Conservation (phyloP, 2,888 invertebrate species). For the Drosophila ustulata region DNA sequence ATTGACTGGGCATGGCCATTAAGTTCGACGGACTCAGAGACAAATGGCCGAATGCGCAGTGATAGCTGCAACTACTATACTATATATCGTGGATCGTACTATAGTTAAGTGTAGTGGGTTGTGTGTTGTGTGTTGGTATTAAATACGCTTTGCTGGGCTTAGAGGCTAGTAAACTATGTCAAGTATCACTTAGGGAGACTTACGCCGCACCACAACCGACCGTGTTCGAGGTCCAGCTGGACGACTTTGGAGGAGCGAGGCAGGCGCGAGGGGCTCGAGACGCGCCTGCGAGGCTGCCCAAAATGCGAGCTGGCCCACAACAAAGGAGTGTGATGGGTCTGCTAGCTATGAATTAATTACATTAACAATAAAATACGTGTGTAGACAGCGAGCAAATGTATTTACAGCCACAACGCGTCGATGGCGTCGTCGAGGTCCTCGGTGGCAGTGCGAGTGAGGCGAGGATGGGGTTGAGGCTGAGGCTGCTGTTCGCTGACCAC, state of each 20-base stretch:
- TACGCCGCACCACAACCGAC: constrained; percentile 26
- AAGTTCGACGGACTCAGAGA: not conserved
- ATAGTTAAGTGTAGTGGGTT: constrained; percentile 8
- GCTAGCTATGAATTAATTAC: constrained; percentile 7
- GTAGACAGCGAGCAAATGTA: constrained; percentile 4
- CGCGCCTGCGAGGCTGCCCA: constrained; percentile 54
- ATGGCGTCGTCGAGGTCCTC: constrained; percentile 71
- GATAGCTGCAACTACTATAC: not conserved
- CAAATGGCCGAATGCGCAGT: constrained; percentile 12
- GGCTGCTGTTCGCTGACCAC: constrained; percentile 66
- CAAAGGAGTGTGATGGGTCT: constrained; percentile 35
- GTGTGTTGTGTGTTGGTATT: constrained; percentile 38
- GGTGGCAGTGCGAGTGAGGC: constrained; percentile 34
- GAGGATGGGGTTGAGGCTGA: constrained; percentile 30
- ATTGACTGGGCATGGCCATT: constrained; percentile 28
- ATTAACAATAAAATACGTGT: constrained; percentile 15
- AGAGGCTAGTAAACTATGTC: constrained; percentile 65
- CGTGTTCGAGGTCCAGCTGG: not conserved
- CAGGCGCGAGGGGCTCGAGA: constrained; percentile 58
- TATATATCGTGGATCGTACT: not conserved
- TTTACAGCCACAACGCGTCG: constrained; percentile 70
- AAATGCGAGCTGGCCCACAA: constrained; percentile 24
- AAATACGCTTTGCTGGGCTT: constrained; percentile 59
- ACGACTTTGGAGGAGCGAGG: constrained; percentile 39
- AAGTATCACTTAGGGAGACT: constrained; percentile 71